Evolutionary conservation across 1,140 invertebrate species (phyloP).

Genomic region (Fragariocoptes setiger): DNA sequence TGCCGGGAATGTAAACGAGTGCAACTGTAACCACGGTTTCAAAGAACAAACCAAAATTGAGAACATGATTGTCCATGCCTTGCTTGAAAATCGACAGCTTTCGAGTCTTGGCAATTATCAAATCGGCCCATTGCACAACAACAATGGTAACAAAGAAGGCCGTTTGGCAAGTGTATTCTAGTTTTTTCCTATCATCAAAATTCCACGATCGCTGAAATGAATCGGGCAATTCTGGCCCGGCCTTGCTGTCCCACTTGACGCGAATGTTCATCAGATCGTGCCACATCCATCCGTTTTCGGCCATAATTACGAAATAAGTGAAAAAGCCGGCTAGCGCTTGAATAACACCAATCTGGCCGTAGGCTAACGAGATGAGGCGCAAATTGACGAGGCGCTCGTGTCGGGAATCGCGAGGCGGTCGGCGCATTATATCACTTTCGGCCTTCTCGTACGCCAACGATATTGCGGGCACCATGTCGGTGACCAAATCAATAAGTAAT

Average conservation of each 20-base stretch:
- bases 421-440: conserved; percentile 35
- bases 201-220: conserved; percentile 95
- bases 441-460: conserved; percentile 33
- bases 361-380: conserved; percentile 34
- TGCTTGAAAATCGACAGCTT: conserved; percentile 29
- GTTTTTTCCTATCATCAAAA: conserved; percentile 25
- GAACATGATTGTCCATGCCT: conserved; percentile 28
- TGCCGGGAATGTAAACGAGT: conserved; percentile 34
- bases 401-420: conserved; percentile 27
- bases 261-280: conserved; percentile 51
- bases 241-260: conserved; percentile 78
- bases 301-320: conserved; percentile 94
- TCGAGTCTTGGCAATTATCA: conserved; percentile 33
- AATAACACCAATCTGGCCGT: conserved; percentile 97
- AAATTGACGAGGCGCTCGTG: conserved; percentile 30
- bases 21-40: conserved; percentile 33
- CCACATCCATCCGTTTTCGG: conserved; percentile 83
- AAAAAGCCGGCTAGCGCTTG: conserved; percentile 97
- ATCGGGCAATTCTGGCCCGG: conserved; percentile 77
- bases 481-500: conserved; percentile 96
- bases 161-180: conserved; percentile 32
- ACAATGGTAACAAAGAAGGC: conserved; percentile 34
- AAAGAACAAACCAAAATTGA: conserved; percentile 41
- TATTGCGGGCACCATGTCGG: conserved; percentile 63
- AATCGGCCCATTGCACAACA: conserved; percentile 33